Conservation (phyloP, 2,888 invertebrate genomes). For the Baronia brevicornis region DNA sequence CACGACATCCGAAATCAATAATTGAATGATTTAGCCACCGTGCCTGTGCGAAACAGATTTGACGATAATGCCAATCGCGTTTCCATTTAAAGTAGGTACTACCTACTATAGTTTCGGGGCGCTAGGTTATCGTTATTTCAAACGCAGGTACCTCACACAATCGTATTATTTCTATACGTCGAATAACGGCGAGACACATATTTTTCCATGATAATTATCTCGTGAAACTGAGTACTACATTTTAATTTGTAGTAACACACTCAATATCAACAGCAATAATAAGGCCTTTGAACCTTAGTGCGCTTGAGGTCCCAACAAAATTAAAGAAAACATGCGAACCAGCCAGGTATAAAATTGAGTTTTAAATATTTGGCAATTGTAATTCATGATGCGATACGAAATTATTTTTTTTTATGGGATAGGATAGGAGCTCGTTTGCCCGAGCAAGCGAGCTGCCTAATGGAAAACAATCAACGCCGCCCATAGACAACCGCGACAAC, state of each 20-base stretch:
- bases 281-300: conserved; percentile 37
- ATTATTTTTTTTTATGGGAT: no score
- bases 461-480: no score
- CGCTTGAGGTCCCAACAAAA: conserved; percentile 21
- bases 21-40: conserved; percentile 75
- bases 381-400: no score
- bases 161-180: conserved; percentile 49
- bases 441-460: no score
- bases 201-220: conserved; percentile 61
- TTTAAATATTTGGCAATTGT: no score
- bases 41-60: conserved; percentile 74
- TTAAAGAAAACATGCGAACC: no score
- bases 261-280: conserved; percentile 46
- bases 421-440: no score
- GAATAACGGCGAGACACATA: conserved; percentile 61
- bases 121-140: conserved; percentile 62
- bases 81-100: conserved; percentile 41
- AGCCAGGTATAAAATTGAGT: no score
- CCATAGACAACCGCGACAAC: no score
- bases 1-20: conserved; percentile 75
- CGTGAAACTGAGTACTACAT: conserved; percentile 49
- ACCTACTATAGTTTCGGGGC: conserved; percentile 33
- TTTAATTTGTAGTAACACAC: conserved; percentile 53
- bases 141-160: conserved; percentile 41
- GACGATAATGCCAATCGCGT: conserved; percentile 66